Conservation (phyloP, 1,140 invertebrate species). For the Gryllus bimaculatus region DNA sequence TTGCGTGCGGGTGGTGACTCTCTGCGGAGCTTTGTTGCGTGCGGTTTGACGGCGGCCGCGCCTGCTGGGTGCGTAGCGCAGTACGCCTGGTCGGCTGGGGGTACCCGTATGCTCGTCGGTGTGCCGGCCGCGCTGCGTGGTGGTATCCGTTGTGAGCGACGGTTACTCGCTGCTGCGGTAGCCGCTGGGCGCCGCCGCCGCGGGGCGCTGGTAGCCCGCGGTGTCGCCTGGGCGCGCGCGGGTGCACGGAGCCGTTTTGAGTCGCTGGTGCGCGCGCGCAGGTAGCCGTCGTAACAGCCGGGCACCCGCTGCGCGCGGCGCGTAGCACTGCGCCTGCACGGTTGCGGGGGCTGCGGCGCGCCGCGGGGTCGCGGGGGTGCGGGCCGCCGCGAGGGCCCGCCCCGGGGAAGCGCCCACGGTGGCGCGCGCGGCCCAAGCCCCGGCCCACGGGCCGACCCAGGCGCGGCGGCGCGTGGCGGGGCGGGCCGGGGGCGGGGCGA, state of each 20-base stretch:
- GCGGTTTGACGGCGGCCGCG: constrained; percentile 2
- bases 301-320: constrained; percentile 15
- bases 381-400: too few relatives aligned
- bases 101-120: neutral
- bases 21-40: constrained; percentile 26
- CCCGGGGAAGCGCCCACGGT: neutral
- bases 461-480: too few relatives aligned
- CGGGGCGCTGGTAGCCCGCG: constrained; percentile 10
- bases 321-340: neutral
- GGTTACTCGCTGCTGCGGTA: neutral
- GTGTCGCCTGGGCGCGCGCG: neutral
- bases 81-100: constrained; percentile 3
- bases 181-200: constrained; percentile 11
- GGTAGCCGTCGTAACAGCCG: neutral
- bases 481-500: too few relatives aligned
- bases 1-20: neutral
- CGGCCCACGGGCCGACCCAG: neutral
- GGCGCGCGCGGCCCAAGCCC: neutral
- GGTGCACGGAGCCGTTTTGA: neutral
- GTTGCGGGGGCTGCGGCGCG: constrained; percentile 9
- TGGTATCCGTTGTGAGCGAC: neutral
- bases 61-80: neutral
- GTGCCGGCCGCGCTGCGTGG: neutral
- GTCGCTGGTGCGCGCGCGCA: neutral
- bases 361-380: neutral